Percentiles rank a stretch among this genome's conserved stretches.
Conservation (phyloP, 2,888 invertebrate species). For the Philhelius pedissequus region DNA sequence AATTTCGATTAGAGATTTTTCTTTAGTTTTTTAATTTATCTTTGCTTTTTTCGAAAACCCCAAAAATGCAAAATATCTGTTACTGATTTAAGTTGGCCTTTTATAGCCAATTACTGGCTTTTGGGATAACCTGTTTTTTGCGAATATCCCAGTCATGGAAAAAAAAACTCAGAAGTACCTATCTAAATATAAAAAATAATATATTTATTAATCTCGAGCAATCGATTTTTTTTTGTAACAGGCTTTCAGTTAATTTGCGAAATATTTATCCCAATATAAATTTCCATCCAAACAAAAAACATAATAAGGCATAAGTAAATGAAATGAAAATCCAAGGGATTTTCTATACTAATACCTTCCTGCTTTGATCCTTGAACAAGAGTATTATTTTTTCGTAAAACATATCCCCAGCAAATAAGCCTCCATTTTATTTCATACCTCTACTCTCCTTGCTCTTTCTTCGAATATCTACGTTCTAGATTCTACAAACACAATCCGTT, state of each 20-base stretch:
- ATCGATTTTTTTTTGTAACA: not conserved
- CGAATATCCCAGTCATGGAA: too few species aligned
- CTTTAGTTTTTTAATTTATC: too few species aligned
- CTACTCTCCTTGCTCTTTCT: not conserved
- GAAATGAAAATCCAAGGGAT: slow-evolving; percentile 1
- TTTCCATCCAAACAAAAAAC: not conserved
- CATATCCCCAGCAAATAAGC: not conserved
- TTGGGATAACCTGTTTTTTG: too few species aligned
- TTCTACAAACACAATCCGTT: not conserved
- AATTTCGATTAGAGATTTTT: too few species aligned
- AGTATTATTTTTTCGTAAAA: not conserved
- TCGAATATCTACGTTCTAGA: not conserved
- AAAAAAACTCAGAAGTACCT: too few species aligned
- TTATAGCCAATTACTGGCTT: too few species aligned
- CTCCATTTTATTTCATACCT: not conserved
- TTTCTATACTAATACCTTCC: not conserved
- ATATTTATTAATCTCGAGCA: not conserved
- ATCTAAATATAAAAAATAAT: too few species aligned
- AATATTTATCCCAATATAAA: not conserved
- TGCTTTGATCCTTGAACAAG: too few species aligned
- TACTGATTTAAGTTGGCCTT: too few species aligned
- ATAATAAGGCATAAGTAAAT: not conserved
- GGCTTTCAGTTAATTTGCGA: not conserved
- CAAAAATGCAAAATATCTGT: too few species aligned
- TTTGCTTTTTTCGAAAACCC: too few species aligned